These are phyloP conservation scores for Limanda limanda DNA, from an alignment of 2,113 vertebrate species.

Conservation along the genomic window DNA sequence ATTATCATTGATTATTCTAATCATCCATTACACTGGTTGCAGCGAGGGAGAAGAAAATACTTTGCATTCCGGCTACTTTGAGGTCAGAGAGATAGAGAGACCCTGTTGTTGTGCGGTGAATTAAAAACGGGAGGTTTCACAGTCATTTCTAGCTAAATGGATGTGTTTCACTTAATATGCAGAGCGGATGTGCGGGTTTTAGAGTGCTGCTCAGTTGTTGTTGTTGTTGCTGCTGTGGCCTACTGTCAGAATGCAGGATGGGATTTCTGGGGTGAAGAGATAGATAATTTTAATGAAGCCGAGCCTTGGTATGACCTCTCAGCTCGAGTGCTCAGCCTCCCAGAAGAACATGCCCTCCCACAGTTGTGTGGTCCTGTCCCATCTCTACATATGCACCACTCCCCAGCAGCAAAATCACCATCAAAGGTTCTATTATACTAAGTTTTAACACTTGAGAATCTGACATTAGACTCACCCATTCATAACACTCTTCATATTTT, in stretches of 20 bases:
- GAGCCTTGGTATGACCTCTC: conserved; percentile 44
- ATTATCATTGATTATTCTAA: conserved; percentile 64
- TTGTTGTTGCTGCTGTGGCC: conserved; percentile 52
- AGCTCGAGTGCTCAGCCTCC: conserved; percentile 38
- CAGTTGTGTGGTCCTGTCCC: conserved; percentile 47
- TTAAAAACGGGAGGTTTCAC: conserved; percentile 50
- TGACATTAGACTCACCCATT: too few species aligned
- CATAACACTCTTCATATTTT: too few species aligned
- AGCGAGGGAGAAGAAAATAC: conserved; percentile 19
- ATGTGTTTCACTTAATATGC: conserved; percentile 62
- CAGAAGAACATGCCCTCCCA: conserved; percentile 28
- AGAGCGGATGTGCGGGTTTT: conserved; percentile 41
- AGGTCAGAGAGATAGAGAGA: conserved; percentile 67
- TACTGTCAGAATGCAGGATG: conserved; percentile 45
- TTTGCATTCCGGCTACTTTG: conserved; percentile 61
- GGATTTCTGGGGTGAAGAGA: conserved; percentile 33
- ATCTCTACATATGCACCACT: not conserved
- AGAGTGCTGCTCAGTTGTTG: conserved; percentile 36
- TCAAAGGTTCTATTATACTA: not conserved
- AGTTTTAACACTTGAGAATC: too few species aligned
- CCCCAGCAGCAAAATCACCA: not conserved
- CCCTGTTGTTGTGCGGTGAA: conserved; percentile 46
- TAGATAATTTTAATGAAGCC: conserved; percentile 69
- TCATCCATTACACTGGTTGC: conserved; percentile 20
- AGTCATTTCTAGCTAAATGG: conserved; percentile 59